These are phyloP conservation scores for Torymus auratus DNA, from an alignment of 2,888 invertebrate genomes.

Conservation along the genomic window DNA sequence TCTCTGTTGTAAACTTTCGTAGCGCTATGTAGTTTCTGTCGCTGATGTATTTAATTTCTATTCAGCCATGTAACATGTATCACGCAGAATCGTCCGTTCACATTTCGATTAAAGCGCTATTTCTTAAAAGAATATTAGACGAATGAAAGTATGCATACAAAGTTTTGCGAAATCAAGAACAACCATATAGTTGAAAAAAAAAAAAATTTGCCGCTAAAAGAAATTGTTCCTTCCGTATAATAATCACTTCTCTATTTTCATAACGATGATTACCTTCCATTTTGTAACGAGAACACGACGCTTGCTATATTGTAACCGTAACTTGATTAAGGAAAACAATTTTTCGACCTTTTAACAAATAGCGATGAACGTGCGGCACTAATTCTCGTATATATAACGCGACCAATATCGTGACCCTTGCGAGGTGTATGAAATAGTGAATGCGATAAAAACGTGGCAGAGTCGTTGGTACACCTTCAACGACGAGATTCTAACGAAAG, in stretches of 20 bases:
- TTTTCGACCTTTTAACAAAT: constrained; percentile 26
- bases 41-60: constrained; percentile 24
- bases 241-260: constrained; percentile 45
- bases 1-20: constrained; percentile 7
- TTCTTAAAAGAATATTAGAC: constrained; percentile 32
- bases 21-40: neutral
- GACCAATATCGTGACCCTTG: constrained; percentile 16
- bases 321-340: no score
- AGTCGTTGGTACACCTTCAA: neutral
- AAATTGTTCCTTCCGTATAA: constrained; percentile 27
- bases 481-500: constrained; percentile 46
- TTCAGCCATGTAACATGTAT: neutral
- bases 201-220: constrained; percentile 18
- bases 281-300: constrained; percentile 7
- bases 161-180: constrained; percentile 11
- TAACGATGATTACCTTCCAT: constrained; percentile 18
- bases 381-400: constrained; percentile 27
- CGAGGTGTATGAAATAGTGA: neutral
- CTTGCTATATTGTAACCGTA: no score
- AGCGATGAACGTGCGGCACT: neutral
- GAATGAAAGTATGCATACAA: constrained; percentile 28
- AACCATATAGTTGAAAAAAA: neutral
- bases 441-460: neutral
- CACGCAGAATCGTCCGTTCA: constrained; percentile 22
- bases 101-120: constrained; percentile 16